Evolutionary conservation across 2,888 invertebrate genomes (phyloP), one percentile per base, ranked within the genome.

Genomic region (Blastobasis lacticolella): DNA sequence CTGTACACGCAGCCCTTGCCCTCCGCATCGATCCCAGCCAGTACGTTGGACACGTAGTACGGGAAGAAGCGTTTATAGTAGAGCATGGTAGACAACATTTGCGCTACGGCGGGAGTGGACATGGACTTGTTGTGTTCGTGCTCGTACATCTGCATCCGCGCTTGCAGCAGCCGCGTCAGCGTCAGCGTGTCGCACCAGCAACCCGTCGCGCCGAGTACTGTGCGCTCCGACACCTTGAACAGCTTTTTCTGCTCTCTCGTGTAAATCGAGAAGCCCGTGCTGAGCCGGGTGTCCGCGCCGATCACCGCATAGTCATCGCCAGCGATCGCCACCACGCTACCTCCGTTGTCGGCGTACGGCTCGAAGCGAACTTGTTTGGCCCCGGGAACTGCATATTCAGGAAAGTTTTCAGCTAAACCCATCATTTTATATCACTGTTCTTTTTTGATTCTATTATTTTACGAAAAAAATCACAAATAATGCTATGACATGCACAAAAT

Each of bases 61-160:
- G 99, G 99, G 83, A 99, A 99, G 85, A 99, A 99, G 52, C 99
- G 92, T 67, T 97, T 95, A 78, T 97, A 95, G 76, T 99, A 99
- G 63, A 99, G 89, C 90, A 97, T 94, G 5, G 97, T 97, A 0
- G 98, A 96, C 10, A 99, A 84, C 95, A 99, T 95, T 81, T 99
- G 98, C 4, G 99, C 97, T 5, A 96, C 92, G 2, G 98, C 98
- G 50, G 94, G 93, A 0, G 98, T 96, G 1, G 94, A 90, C 96
- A 98, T 98, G 1, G 91, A 89, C 81, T 96, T 97, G 72, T 96
- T 94, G 81, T 99, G 98, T 60, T 97, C 95, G 73, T 99, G 97
- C 60, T 94, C 91, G 71, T 97, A 98, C 94, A 98, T 97, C 88
- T 96, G 96, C 92, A 98, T 93, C 53, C 97, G 92, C 51, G 97